Evolutionary conservation across 2,113 vertebrate genomes (phyloP), one percentile per base, ranked within the genome.

Genomic region (Crotalus viridis): DNA sequence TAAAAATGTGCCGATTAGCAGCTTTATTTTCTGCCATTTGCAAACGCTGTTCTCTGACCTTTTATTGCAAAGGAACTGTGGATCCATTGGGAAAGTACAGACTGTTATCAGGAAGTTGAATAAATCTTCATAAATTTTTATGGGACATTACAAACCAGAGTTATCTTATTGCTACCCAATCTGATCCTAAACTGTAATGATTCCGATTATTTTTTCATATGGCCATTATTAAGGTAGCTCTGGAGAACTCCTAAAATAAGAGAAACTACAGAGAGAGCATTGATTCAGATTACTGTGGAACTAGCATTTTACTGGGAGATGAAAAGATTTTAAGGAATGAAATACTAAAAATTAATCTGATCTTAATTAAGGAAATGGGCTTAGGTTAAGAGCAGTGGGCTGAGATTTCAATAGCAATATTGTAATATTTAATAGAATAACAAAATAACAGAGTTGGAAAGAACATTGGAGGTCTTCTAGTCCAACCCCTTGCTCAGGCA

Each of bases 221-320:
- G 91, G 86, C 96, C 43, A 52, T 3, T 91, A 64, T 93, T 90
- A 95, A 64, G 91, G 90, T 91, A 95, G 93, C 33, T 39, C 46
- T 26, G 74, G n/a, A 90, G 90, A 89, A 89, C 94, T 95, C 95
- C 19, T 93, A 93, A 85, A 95, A 96, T 89, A 95, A 91, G 90
- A 91, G 54, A 93, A 90, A 61, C 52, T 69, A 93, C 87, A 88
- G 91, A 95, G 95, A 92, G 39, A 94, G 91, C 10, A 33, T 95
- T 81, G 54, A 39, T 95, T 91, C 87, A 95, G 91, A 94, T 94
- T 95, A 94, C 96, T 87, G 93, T 93, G 93, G 93, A 94, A 88
- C 93, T 96, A 96, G 96, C 96, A n/a, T 87, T 95, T 85, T 96
- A 86, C 91, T 97, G 94, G 28, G 43, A 9, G 21, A 43, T 7